Conservation (phyloP, 2,888 invertebrate genomes). For the Zhuqinia jingwanae region DNA sequence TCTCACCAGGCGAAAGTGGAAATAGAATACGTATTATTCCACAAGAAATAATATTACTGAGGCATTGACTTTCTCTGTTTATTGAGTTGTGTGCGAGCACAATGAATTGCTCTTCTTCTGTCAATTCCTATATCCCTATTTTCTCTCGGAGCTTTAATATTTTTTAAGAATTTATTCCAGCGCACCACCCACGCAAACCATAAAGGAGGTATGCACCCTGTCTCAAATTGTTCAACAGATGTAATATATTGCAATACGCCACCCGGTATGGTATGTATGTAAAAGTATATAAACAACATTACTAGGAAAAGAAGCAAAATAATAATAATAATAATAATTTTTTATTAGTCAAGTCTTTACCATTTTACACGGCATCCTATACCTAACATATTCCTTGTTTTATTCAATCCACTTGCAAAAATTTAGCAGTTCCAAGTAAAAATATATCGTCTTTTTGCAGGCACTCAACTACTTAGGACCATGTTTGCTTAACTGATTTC, state of each 20-base stretch:
- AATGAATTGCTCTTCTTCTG: slow-evolving; percentile 39
- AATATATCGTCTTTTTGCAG: too few relatives aligned
- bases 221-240: slow-evolving; percentile 1
- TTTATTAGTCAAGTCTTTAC: too few relatives aligned
- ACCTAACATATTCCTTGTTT: background rate
- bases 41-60: slow-evolving; percentile 39
- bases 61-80: slow-evolving; percentile 45
- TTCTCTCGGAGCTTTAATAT: slow-evolving; percentile 10
- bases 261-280: too few relatives aligned
- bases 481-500: slow-evolving; percentile 1
- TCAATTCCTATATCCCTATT: slow-evolving; percentile 13
- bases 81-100: slow-evolving; percentile 30
- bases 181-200: background rate
- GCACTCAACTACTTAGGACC: background rate
- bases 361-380: background rate
- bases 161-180: slow-evolving; percentile 38
- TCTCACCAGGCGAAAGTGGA: slow-evolving; percentile 21
- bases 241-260: background rate
- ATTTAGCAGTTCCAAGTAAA: too few relatives aligned
- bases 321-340: too few relatives aligned
- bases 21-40: slow-evolving; percentile 40
- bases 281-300: slow-evolving; percentile 30
- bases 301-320: background rate
- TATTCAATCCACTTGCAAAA: background rate
- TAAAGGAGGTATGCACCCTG: background rate